Evolutionary conservation across 1,140 invertebrate species (phyloP), one percentile per base, ranked within the genome.

Genomic region (Aphelenchoides besseyi): DNA sequence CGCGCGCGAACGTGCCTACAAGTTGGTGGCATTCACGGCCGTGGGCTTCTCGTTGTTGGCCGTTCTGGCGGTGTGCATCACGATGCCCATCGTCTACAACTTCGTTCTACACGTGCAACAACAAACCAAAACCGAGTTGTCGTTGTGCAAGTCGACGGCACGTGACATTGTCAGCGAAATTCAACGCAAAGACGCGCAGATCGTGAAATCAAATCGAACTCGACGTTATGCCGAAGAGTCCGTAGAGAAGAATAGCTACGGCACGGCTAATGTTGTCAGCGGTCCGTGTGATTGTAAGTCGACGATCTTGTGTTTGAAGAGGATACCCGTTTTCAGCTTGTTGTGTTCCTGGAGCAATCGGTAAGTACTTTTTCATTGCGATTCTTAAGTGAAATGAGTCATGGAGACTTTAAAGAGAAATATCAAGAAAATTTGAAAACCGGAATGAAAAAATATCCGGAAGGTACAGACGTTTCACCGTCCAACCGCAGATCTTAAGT

Each of bases 61-160:
- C 62, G 78, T 83, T 63, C 48, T 79, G 28, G 73, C 76, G 0
- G 77, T 83, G 52, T 12, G 68, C 62, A 67, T 82, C 29, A 83
- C 80, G 1, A 80, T 82, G 80, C 82, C 82, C 9, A 83, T 85
- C 28, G 77, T 83, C 23, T 85, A 85, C 75, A 83, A 84, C 64
- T 83, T 85, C 69, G 79, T 83, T 18, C 76, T 82, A 53, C 77
- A 81, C 57, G 74, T 83, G 53, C 83, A 83, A 68, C 81, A 77
- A 29, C 82, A 83, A 70, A 85, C 83, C 0, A 84, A 79, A 69
- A 64, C 70, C 28, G 82, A 83, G 63, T 74, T 83, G 16, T 59
- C 75, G n/a, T 85, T 82, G 69, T 83, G 82, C 70, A 84, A 83
- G 69, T 83, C 63, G 16, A 81, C 78, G n/a, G 78, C 78, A 3